A percentile compares a stretch with the other conserved stretches of the same genome.
Evolutionary conservation across 2,888 invertebrate species (phyloP).

Genomic region (Oscheius sp.): DNA sequence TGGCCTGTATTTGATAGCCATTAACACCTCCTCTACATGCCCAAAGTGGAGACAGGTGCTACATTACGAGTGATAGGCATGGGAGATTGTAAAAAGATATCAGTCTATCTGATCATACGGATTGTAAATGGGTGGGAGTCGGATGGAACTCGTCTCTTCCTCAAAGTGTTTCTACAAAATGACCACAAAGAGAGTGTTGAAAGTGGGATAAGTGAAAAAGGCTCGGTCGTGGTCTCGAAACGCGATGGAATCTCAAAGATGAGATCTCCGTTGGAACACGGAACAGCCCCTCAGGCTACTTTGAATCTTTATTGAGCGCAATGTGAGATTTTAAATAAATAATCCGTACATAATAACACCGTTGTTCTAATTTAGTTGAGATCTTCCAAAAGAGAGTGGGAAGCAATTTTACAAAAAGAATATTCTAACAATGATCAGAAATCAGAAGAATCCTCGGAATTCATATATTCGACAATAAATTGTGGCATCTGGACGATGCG

Average conservation of each 20-base stretch:
- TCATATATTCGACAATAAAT: slow-evolving; percentile 4
- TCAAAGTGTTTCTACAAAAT: background rate
- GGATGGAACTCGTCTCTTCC: background rate
- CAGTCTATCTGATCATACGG: background rate
- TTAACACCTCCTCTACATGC: slow-evolving; percentile 11
- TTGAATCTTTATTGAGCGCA: too few species aligned
- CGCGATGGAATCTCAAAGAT: slow-evolving; percentile 21
- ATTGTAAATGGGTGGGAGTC: background rate
- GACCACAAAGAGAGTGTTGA: slow-evolving; percentile 3
- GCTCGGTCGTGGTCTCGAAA: slow-evolving; percentile 6
- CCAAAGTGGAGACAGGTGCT: background rate
- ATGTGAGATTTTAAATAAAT: too few species aligned
- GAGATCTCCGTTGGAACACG: slow-evolving; percentile 2
- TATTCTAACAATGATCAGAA: too few species aligned
- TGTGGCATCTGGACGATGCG: slow-evolving; percentile 3
- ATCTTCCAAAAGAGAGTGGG: too few species aligned
- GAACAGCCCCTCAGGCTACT: slow-evolving; percentile 6
- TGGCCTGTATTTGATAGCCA: slow-evolving; percentile 21
- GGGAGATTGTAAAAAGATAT: background rate
- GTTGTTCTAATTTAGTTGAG: too few species aligned
- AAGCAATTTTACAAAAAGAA: too few species aligned
- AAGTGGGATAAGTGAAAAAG: slow-evolving; percentile 28
- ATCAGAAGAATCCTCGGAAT: too few species aligned
- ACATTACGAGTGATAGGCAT: background rate
- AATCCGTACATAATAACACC: too few species aligned